phyloP scores from a whole-genome alignment of 2,797 vertebrate genomes.

The Gallinago stenura region DNA sequence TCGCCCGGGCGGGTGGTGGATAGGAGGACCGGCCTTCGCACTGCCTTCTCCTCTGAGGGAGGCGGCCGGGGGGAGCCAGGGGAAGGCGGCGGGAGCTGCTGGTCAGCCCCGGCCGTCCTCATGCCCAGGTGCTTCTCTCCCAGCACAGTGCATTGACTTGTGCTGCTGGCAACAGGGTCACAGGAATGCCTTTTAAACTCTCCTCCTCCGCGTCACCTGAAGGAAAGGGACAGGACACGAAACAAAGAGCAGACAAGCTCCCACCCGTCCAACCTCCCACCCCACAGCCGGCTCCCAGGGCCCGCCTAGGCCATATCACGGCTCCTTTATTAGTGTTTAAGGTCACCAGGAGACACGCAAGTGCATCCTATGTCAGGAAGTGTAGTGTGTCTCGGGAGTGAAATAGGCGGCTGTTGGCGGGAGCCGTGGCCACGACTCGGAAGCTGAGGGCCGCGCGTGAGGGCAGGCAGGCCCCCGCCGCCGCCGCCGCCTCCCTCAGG shows the following conservation, averaged over 20 bases:
- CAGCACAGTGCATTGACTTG: slow-evolving; percentile 19
- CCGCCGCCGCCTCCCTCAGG: slow-evolving; percentile 72
- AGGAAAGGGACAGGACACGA: slow-evolving; percentile 36
- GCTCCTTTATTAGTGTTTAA: slow-evolving; percentile 89
- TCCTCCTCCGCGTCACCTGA: slow-evolving; percentile 39
- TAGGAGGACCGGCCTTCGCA: neutral
- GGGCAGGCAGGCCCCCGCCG: slow-evolving; percentile 83
- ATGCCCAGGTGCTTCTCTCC: neutral
- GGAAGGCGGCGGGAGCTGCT: neutral
- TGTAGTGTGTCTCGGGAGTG: slow-evolving; percentile 83
- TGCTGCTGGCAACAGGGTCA: neutral
- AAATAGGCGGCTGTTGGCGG: slow-evolving; percentile 85
- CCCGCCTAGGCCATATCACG: slow-evolving; percentile 85
- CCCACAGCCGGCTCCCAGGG: slow-evolving; percentile 60
- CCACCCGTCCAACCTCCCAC: slow-evolving; percentile 3
- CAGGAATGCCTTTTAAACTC: slow-evolving; percentile 40
- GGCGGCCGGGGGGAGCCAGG: neutral
- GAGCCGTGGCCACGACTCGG: slow-evolving; percentile 82
- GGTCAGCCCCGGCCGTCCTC: neutral
- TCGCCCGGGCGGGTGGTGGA: neutral
- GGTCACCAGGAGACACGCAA: slow-evolving; percentile 88
- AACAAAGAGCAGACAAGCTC: slow-evolving; percentile 63
- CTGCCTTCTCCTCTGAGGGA: neutral
- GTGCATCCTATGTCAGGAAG: slow-evolving; percentile 94
- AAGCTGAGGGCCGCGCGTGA: slow-evolving; percentile 86